Conservation (phyloP, 2,113 vertebrate species). For the Anguilla rostrata region DNA sequence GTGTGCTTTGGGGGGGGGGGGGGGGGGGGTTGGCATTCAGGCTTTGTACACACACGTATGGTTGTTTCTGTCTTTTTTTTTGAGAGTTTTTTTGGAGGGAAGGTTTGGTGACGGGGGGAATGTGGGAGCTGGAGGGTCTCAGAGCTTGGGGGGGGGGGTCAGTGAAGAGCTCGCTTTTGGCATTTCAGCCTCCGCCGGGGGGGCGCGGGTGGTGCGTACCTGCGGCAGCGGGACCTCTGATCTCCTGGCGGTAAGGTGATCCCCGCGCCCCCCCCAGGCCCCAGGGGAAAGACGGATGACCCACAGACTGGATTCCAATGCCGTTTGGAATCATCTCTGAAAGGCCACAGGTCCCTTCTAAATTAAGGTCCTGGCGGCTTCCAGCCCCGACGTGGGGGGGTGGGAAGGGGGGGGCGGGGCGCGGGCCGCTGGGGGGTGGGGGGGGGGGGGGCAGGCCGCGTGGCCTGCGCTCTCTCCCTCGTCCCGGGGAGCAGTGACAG, state of each 20-base stretch:
- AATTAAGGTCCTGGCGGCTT: slow-evolving; percentile 16
- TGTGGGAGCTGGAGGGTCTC: background rate
- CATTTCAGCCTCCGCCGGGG: background rate
- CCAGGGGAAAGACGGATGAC: background rate
- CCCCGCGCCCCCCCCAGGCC: background rate
- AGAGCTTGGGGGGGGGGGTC: background rate
- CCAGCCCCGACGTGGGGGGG: background rate
- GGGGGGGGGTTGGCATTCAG: background rate
- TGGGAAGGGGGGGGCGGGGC: too few species aligned
- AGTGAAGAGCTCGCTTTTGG: background rate
- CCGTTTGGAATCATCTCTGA: slow-evolving; percentile 4
- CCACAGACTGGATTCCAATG: slow-evolving; percentile 21
- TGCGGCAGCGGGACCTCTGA: background rate
- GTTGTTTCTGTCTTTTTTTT: too few species aligned
- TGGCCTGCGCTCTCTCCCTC: slow-evolving; percentile 10
- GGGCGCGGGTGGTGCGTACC: background rate
- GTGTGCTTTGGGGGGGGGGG: background rate
- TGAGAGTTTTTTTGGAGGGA: background rate
- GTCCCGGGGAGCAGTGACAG: background rate
- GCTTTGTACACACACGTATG: background rate
- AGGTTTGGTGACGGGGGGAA: background rate
- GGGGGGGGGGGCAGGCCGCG: background rate
- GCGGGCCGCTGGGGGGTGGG: too few species aligned
- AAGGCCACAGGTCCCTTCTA: background rate
- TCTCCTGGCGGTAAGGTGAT: background rate